phyloP scores from a whole-genome alignment of 2,888 invertebrate genomes.

The Yponomeuta evonymella region DNA sequence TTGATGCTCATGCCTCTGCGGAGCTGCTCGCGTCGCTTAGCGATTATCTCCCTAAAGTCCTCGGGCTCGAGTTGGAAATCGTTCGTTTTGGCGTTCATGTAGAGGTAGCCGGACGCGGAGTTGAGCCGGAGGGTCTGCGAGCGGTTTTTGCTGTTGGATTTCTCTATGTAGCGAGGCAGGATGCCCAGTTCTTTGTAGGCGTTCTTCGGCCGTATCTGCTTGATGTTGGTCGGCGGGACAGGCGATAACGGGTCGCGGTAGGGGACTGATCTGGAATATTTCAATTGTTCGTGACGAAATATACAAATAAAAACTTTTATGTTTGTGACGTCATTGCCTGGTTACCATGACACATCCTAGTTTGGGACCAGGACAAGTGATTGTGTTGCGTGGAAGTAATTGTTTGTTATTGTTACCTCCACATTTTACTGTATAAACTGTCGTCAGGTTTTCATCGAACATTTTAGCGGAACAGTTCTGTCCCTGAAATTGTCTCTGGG shows the following conservation, averaged over 20 bases:
- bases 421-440: too few species aligned
- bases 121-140: conserved; percentile 65
- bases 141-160: conserved; percentile 49
- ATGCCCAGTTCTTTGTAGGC: conserved; percentile 47
- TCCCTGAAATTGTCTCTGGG: too few species aligned
- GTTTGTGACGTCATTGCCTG: too few species aligned
- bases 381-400: too few species aligned
- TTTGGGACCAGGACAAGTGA: neutral
- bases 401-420: too few species aligned
- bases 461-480: too few species aligned
- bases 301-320: too few species aligned
- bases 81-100: conserved; percentile 68
- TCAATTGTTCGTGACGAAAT: too few species aligned
- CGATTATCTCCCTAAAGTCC: conserved; percentile 65
- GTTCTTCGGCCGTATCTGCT: conserved; percentile 52
- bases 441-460: too few species aligned
- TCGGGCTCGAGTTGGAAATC: conserved; percentile 68
- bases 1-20: conserved; percentile 59
- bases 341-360: neutral
- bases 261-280: conserved; percentile 51
- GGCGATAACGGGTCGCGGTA: conserved; percentile 69
- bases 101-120: conserved; percentile 68
- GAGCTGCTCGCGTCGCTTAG: conserved; percentile 62
- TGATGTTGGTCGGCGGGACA: conserved; percentile 57
- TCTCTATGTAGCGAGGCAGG: conserved; percentile 65